Evolutionary conservation across 2,888 invertebrate species (phyloP).

Genomic region (Protophormia terraenovae): DNA sequence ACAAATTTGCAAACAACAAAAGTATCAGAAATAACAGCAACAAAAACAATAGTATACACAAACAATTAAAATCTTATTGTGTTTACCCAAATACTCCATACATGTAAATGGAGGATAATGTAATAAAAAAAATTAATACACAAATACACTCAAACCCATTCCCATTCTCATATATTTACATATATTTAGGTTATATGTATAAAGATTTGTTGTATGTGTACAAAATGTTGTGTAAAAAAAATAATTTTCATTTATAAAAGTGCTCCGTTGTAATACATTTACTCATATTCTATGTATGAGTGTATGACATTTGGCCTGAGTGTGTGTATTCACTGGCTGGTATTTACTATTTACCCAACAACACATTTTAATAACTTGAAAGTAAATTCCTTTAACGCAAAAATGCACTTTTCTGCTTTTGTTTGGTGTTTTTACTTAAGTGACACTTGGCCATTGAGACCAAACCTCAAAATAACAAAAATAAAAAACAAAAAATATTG

Average conservation of each 20-base stretch:
- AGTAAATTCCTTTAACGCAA: conserved; percentile 53
- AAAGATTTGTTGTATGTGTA: no score
- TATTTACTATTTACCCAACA: conserved; percentile 44
- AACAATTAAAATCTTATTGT: conserved; percentile 60
- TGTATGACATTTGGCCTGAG: not conserved
- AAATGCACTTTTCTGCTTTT: conserved; percentile 15
- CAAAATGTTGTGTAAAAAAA: not conserved
- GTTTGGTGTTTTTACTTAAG: conserved; percentile 31
- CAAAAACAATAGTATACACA: conserved; percentile 34
- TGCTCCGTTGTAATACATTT: not conserved
- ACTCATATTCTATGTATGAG: not conserved
- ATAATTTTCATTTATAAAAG: conserved; percentile 38
- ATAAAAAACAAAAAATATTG: not conserved
- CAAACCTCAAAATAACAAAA: conserved; percentile 12
- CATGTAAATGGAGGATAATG: conserved; percentile 39
- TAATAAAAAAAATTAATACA: conserved; percentile 18
- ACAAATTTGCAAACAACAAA: conserved; percentile 41
- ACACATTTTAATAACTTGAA: conserved; percentile 55
- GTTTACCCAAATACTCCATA: conserved; percentile 44
- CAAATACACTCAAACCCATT: not conserved
- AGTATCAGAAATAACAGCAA: no score
- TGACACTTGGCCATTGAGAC: conserved; percentile 51
- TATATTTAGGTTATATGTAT: not conserved
- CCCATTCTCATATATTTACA: not conserved
- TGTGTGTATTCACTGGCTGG: not conserved